Base-by-base conservation (phyloP, 1,140 invertebrate species). In the Drusus annulatus region DNA sequence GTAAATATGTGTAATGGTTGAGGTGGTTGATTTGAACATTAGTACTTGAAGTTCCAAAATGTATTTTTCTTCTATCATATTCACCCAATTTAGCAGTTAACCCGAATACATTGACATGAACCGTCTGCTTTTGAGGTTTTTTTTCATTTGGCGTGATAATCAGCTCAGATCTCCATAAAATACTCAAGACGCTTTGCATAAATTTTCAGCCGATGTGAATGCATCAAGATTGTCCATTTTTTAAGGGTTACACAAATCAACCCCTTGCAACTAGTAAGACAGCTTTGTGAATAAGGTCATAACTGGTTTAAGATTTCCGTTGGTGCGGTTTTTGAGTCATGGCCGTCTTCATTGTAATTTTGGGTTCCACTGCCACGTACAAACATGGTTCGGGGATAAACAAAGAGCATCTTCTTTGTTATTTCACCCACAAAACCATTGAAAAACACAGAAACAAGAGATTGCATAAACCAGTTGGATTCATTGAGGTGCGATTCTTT, bases 221-320 rank as follows among this genome's bases (percentile, higher is more conserved):
- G 36, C 36, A 45, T 13, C 36, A 13, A 45, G 36, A 45, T 13
- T 45, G 2, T 45, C 8, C 36, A 45, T 73, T 21, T 28, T n/a
- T 56, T 73, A 50, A 68, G 63, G 63, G 63, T 68, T n/a, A 17
- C 25, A 36, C 15, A 63, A 62, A 50, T 54, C 21, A 13, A 78
- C 54, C 78, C 78, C 54, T 58, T n/a, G 50, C 51, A 10, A 31
- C 36, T 45, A 13, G 36, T 13, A 45, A 45, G 16, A 77, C 45
- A 7, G 28, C 31, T 19, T 51, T 31, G 1, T 71, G 25, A n/a
- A 23, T 28, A 23, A 28, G 3, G 36, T 23, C 25, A 15, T 50
- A 80, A 80, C 79, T 13, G 79, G 79, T 80, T 80, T 75, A 19
- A 45, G 15, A 62, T 76, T 76, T 80, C 79, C 79, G 79, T 80